phyloP scores from a whole-genome alignment of 1,140 invertebrate species.

The Apis dorsata region DNA sequence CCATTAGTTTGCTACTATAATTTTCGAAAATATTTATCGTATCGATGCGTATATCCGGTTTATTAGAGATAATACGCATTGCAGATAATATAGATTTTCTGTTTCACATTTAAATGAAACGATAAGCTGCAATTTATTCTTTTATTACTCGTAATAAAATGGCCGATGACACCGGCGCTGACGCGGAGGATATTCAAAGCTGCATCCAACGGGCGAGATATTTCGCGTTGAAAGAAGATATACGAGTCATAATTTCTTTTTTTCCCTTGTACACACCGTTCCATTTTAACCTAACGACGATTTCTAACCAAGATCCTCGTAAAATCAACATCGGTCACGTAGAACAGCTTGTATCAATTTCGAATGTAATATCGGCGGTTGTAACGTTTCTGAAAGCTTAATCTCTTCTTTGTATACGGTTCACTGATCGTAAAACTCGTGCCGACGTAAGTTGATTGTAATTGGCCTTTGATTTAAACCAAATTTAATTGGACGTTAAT shows the following conservation, averaged over 20 bases:
- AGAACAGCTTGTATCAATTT: not conserved
- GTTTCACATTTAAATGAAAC: slow-evolving; percentile 40
- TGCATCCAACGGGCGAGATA: not conserved
- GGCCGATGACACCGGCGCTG: not conserved
- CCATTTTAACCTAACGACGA: not conserved
- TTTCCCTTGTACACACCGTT: not conserved
- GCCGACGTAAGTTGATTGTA: not conserved
- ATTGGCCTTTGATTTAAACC: not conserved
- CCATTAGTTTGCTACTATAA: not conserved
- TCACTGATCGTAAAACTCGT: not conserved
- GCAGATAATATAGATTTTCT: slow-evolving; percentile 44
- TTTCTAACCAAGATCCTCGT: not conserved
- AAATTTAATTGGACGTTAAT: no score
- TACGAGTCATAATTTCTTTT: not conserved
- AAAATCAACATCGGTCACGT: not conserved
- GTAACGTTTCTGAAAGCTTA: not conserved
- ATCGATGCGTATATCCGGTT: slow-evolving; percentile 21
- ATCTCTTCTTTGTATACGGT: not conserved
- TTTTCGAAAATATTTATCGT: slow-evolving; percentile 33
- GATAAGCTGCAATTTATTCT: slow-evolving; percentile 49
- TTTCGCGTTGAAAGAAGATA: not conserved
- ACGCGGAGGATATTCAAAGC: slow-evolving; percentile 4
- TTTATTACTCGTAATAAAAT: slow-evolving; percentile 43
- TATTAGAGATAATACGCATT: slow-evolving; percentile 42
- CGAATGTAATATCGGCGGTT: not conserved